These are phyloP conservation scores for Luffia ferchaultella DNA, from an alignment of 2,888 invertebrate species.

Conservation along the genomic window DNA sequence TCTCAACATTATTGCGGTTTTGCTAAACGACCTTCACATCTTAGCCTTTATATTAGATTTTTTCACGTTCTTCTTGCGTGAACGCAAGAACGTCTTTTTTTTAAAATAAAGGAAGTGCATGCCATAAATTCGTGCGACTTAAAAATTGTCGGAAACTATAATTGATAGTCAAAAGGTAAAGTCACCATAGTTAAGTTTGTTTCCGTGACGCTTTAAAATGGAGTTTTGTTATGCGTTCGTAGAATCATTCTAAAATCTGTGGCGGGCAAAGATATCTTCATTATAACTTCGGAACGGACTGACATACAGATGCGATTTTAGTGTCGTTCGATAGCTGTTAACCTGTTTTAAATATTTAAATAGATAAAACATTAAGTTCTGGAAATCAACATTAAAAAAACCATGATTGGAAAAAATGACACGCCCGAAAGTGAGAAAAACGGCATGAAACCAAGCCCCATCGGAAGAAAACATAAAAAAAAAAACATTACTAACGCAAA, in stretches of 20 bases:
- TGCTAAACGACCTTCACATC: neutral
- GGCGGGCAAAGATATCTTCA: neutral
- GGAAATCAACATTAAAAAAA: neutral
- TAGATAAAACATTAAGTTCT: neutral
- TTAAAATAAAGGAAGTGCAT: neutral
- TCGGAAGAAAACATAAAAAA: neutral
- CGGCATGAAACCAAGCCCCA: neutral
- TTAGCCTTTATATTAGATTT: too few relatives aligned
- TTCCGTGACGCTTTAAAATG: neutral
- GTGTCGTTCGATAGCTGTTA: neutral
- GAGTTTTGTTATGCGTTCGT: neutral
- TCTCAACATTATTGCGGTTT: neutral
- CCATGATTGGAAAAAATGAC: neutral
- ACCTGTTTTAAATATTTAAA: neutral
- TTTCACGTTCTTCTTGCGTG: too few relatives aligned
- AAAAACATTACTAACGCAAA: neutral
- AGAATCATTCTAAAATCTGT: neutral
- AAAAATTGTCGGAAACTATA: neutral
- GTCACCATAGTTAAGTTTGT: neutral
- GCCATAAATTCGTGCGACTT: neutral
- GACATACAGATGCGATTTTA: neutral
- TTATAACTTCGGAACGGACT: neutral
- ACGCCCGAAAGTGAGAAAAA: neutral
- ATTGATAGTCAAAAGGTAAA: neutral
- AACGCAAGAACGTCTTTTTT: neutral